phyloP scores from a whole-genome alignment of 2,888 invertebrate genomes.

The Aleiodes alternator region DNA sequence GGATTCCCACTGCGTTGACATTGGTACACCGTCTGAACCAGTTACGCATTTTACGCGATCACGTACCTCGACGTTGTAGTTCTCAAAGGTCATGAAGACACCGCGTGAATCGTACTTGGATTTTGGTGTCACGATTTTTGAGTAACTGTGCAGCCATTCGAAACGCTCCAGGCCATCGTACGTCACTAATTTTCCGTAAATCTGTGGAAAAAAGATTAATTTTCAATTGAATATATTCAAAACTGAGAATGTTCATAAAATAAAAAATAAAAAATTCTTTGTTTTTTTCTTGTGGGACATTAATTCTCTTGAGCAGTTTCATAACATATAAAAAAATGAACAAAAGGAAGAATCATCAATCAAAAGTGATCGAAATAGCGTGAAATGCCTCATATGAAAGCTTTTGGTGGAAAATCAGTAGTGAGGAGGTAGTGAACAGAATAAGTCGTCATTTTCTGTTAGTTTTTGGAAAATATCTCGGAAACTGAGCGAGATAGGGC shows the following conservation, averaged over 20 bases:
- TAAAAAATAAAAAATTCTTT: not conserved
- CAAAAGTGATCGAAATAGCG: no score
- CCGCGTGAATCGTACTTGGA: slow-evolving; percentile 92
- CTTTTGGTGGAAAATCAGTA: not conserved
- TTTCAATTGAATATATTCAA: no score
- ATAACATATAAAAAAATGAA: no score
- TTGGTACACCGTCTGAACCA: slow-evolving; percentile 94
- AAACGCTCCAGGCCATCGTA: slow-evolving; percentile 87
- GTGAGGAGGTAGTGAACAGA: not conserved
- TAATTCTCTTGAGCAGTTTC: no score
- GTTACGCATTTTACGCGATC: slow-evolving; percentile 97
- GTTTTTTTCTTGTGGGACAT: slow-evolving; percentile 11
- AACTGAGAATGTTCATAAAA: no score
- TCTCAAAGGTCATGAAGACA: slow-evolving; percentile 97
- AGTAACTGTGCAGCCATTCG: slow-evolving; percentile 96
- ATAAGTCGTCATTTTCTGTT: no score
- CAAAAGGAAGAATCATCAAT: no score
- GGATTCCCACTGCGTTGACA: slow-evolving; percentile 98
- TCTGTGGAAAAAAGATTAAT: slow-evolving; percentile 74
- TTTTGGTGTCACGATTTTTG: slow-evolving; percentile 92
- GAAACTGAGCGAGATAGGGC: no score
- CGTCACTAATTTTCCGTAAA: slow-evolving; percentile 89
- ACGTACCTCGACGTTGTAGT: slow-evolving; percentile 97
- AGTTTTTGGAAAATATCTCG: no score
- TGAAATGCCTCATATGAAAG: no score